Conservation (phyloP, 1,140 invertebrate genomes). For the Habropoda laboriosa region DNA sequence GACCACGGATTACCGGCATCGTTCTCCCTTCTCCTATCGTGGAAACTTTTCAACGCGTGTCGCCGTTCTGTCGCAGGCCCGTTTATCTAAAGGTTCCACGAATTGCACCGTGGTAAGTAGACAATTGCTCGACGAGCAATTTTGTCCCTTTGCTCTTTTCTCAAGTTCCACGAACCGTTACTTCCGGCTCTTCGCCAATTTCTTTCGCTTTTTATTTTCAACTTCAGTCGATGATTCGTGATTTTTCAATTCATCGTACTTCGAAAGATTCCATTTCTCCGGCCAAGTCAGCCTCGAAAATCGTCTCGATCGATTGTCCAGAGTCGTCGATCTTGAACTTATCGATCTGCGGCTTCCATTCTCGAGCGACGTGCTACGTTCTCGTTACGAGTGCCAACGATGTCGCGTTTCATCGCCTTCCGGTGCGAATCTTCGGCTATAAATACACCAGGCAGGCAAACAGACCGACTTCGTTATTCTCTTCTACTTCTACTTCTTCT, state of each 20-base stretch:
- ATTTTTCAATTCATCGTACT: background rate
- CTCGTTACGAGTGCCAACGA: background rate
- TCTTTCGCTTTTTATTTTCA: background rate
- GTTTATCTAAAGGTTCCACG: background rate
- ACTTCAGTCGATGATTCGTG: background rate
- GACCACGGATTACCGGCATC: slow-evolving; percentile 3
- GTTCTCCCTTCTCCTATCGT: background rate
- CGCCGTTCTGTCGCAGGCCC: background rate
- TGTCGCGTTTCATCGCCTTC: background rate
- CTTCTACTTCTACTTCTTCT: too few species aligned
- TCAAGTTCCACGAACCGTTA: background rate
- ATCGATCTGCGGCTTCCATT: slow-evolving; percentile 11
- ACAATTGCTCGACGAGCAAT: background rate
- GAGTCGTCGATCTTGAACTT: slow-evolving; percentile 14
- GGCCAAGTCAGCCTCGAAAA: too few species aligned
- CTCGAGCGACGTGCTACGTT: background rate
- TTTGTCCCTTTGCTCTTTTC: too few species aligned
- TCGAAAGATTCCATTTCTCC: background rate
- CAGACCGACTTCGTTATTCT: background rate
- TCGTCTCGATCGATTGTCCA: background rate
- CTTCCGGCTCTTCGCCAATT: background rate
- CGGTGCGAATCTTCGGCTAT: background rate
- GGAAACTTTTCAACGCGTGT: slow-evolving; percentile 14
- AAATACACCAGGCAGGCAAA: background rate
- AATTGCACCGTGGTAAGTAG: background rate